Evolutionary conservation across 2,797 vertebrate genomes (phyloP), one percentile per base, ranked within the genome.

Genomic region (Takifugu rubripes): DNA sequence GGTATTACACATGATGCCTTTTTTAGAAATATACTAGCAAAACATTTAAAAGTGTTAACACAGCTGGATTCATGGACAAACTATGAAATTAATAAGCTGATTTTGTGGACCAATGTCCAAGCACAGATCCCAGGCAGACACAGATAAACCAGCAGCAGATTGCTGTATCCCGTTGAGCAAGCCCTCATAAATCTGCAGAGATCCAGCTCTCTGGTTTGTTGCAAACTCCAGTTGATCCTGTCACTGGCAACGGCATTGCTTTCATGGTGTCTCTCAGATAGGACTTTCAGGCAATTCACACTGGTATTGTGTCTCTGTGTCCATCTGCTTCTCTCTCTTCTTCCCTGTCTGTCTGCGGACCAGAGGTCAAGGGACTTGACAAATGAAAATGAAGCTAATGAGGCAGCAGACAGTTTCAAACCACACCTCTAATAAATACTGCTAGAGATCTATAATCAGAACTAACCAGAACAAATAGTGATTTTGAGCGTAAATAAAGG

Each of bases 121-220:
- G 56, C 46, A 52, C 43, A 25, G 64, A 78, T 81, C 72, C 69
- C 76, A 67, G 64, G 59, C 56, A 25, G 49, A 59, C 64, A 27
- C 68, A 74, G 84, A 87, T 87, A 77, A 46, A 85, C 78, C 75
- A 83, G 70, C 72, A 82, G 75, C 83, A 87, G 81, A 83, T 84
- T 81, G 82, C 73, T 87, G 78, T 72, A 85, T 88, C 87, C 78
- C 82, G 86, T 87, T 87, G 87, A 79, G 68, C 81, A 59, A 75
- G 78, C 84, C 71, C 63, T 66, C 49, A 77, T 83, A 75, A 85
- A 85, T 64, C 83, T 74, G 72, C 63, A 69, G 77, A 75, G 72
- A 84, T 77, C 70, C 60, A 74, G 56, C 76, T 66, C 79, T 74
- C 65, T 64, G 58, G 75, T 73, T 66, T 78, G 69, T 60, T 72